phyloP scores from a whole-genome alignment of 2,888 invertebrate genomes.

The Drosophila neonasuta region DNA sequence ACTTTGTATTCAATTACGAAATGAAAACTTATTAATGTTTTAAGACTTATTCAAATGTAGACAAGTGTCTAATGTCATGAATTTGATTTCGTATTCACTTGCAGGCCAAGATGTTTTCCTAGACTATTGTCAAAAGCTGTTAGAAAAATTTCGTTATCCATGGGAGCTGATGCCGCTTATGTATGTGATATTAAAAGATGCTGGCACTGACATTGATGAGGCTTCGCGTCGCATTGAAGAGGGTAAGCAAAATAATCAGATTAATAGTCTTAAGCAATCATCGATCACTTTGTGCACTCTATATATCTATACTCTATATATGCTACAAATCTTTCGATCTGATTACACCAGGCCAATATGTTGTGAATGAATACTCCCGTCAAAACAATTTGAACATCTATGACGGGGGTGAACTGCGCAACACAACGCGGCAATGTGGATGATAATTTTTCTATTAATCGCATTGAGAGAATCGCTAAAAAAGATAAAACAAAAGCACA shows the following conservation, averaged over 20 bases:
- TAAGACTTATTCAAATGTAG: slow-evolving; percentile 2
- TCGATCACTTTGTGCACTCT: slow-evolving; percentile 6
- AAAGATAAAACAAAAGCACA: not conserved
- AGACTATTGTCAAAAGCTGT: slow-evolving; percentile 88
- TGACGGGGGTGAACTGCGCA: slow-evolving; percentile 88
- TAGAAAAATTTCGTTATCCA: slow-evolving; percentile 89
- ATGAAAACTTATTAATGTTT: slow-evolving; percentile 7
- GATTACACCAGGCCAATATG: slow-evolving; percentile 85
- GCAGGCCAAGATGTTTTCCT: slow-evolving; percentile 84
- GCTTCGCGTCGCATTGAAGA: slow-evolving; percentile 89
- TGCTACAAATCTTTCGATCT: slow-evolving; percentile 43
- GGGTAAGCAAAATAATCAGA: slow-evolving; percentile 83
- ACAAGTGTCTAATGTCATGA: slow-evolving; percentile 1
- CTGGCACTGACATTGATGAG: slow-evolving; percentile 88
- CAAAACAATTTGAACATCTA: slow-evolving; percentile 89
- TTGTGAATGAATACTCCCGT: slow-evolving; percentile 89
- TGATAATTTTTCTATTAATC: slow-evolving; percentile 84
- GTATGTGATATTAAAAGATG: slow-evolving; percentile 90
- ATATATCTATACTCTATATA: slow-evolving; percentile 19
- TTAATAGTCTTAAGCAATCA: not conserved
- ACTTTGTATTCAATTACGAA: slow-evolving; percentile 44
- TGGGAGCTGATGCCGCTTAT: slow-evolving; percentile 92
- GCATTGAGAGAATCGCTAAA: slow-evolving; percentile 15
- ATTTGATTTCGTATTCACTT: slow-evolving; percentile 60
- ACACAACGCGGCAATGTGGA: slow-evolving; percentile 91